Conservation (phyloP, 2,113 vertebrate species). For the Ceuthmochares aereus region DNA sequence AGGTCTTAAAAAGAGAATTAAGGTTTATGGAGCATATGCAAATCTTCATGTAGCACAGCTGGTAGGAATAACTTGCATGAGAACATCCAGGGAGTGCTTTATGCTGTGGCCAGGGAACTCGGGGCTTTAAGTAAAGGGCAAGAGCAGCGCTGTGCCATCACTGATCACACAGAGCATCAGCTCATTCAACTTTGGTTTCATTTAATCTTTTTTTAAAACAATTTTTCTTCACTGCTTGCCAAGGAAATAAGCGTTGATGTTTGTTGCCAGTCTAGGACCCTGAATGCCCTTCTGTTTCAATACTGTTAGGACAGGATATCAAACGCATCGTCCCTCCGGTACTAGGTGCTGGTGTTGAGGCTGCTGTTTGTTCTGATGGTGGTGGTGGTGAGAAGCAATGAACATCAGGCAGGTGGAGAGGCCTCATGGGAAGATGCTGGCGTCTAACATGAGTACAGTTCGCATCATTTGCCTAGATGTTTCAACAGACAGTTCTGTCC, state of each 20-base stretch:
- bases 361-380: not conserved
- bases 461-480: not conserved
- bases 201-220: not conserved
- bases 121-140: not conserved
- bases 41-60: slow-evolving; percentile 36
- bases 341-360: not conserved
- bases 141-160: not conserved
- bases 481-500: not conserved
- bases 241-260: not conserved
- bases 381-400: not conserved
- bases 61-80: not conserved
- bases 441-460: not conserved
- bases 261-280: not conserved
- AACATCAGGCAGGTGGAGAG: not conserved
- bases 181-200: not conserved
- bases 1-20: slow-evolving; percentile 42
- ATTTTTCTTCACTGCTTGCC: fast-evolving
- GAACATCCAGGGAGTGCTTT: not conserved
- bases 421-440: not conserved
- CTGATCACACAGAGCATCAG: not conserved
- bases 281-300: not conserved
- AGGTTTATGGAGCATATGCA: slow-evolving; percentile 54
- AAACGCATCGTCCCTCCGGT: not conserved
- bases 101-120: not conserved
- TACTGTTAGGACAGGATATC: not conserved